Evolutionary conservation across 2,113 vertebrate species (phyloP).

Genomic region (Oryzias celebensis): DNA sequence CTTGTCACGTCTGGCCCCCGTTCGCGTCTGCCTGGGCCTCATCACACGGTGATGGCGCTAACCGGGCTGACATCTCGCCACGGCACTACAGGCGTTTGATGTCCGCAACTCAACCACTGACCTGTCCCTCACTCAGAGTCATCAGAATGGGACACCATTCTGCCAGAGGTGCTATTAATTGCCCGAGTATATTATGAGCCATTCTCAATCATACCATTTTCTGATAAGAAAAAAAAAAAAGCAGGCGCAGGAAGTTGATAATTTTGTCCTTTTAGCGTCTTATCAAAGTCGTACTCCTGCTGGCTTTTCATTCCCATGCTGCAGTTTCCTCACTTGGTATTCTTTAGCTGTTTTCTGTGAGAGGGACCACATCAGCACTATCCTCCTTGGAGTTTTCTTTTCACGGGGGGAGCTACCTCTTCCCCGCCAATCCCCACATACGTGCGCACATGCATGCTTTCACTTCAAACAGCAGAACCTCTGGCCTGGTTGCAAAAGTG

Average conservation of each 20-base stretch:
- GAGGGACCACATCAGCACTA: conserved; percentile 58
- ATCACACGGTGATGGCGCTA: conserved; percentile 43
- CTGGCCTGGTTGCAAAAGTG: conserved; percentile 34
- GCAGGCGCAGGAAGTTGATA: not conserved
- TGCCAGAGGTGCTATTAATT: conserved; percentile 33
- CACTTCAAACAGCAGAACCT: conserved; percentile 16
- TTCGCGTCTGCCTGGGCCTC: conserved; percentile 51
- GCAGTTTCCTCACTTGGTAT: conserved; percentile 33
- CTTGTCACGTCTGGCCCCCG: conserved; percentile 53
- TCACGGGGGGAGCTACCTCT: conserved; percentile 33
- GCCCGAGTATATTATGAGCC: conserved; percentile 12
- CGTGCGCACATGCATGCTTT: conserved; percentile 6
- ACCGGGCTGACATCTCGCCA: conserved; percentile 56
- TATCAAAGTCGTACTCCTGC: conserved; percentile 32
- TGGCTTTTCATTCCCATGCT: conserved; percentile 45
- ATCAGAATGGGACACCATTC: conserved; percentile 58
- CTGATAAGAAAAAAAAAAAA: conserved; percentile 24
- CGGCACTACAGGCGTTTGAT: conserved; percentile 51
- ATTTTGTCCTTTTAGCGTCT: conserved; percentile 12
- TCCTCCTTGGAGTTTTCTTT: conserved; percentile 45
- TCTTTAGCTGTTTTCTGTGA: conserved; percentile 43
- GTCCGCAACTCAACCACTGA: conserved; percentile 52
- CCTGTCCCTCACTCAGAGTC: conserved; percentile 57
- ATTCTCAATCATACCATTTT: conserved; percentile 29
- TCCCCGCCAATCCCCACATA: conserved; percentile 16